A percentile compares a stretch with the other conserved stretches of the same genome.
Conservation (phyloP, 2,888 invertebrate genomes). For the Cheilosia pagana region DNA sequence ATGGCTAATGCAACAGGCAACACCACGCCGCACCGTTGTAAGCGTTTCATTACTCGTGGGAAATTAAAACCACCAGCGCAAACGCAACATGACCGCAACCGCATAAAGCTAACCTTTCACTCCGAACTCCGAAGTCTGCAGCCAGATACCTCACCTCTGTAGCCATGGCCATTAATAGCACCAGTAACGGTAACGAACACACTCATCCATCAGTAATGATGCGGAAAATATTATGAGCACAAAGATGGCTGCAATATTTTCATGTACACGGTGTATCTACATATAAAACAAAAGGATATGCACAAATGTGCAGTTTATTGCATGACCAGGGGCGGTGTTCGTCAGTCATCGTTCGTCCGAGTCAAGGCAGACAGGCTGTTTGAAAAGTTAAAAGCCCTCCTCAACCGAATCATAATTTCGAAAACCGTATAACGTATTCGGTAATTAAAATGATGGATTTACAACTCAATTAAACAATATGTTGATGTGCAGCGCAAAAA, state of each 20-base stretch:
- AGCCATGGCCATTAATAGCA: slow-evolving; percentile 25
- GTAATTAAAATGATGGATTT: slow-evolving; percentile 64
- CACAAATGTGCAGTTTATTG: slow-evolving; percentile 1
- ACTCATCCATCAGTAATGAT: slow-evolving; percentile 51
- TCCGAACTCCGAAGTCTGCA: slow-evolving; percentile 6
- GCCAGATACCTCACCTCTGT: slow-evolving; percentile 19
- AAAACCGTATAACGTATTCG: slow-evolving; percentile 14
- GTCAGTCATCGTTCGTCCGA: slow-evolving; percentile 16
- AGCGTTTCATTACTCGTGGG: slow-evolving; percentile 60
- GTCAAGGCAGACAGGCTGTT: background rate
- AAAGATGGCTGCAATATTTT: slow-evolving; percentile 24
- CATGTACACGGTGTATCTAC: background rate
- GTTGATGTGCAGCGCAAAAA: background rate
- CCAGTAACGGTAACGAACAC: slow-evolving; percentile 59
- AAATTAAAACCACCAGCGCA: slow-evolving; percentile 57
- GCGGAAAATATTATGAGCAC: slow-evolving; percentile 58
- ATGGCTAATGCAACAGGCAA: slow-evolving; percentile 19
- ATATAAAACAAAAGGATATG: slow-evolving; percentile 50
- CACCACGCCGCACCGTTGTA: background rate
- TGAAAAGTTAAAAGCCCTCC: background rate
- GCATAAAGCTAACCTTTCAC: slow-evolving; percentile 55
- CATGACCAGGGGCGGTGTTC: slow-evolving; percentile 45
- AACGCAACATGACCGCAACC: slow-evolving; percentile 13
- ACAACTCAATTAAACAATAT: slow-evolving; percentile 59
- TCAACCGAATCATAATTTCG: background rate